Base-by-base conservation (phyloP, 1,140 invertebrate genomes). In the Phocides pigmalion region DNA sequence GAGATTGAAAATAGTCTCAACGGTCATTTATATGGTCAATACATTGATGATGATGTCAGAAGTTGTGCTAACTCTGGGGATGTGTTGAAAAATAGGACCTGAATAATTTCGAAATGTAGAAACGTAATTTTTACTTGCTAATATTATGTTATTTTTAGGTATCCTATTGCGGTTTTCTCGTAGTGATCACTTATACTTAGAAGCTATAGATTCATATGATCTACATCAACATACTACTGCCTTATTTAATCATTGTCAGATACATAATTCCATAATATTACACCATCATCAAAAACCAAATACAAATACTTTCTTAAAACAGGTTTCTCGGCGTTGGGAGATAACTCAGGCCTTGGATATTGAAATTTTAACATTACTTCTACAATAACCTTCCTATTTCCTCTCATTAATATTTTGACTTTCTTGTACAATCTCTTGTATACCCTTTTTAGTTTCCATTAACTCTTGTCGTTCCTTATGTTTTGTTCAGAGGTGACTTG, bases 271-370 rank as follows among this genome's bases (percentile, higher is more conserved):
- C 44, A n/a, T 44, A 47, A 35, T 11, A 49, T 20, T 44, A 37
- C n/a, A 22, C n/a, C 8, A 32, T 49, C 12, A 39, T 61, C 44
- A 61, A 5, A 20, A 49, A 61, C 32, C 0, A 37, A 22, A 61
- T 35, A 59, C 42, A 49, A 28, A 49, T 25, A 28, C n/a, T 64
- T 70, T 66, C 58, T 67, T 49, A 39, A 77, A 74, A 81, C 75
- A 82, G 74, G 72, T 82, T 78, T 81, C 62, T 74, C 64, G 67
- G 74, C 79, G 84, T 83, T 87, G 82, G 82, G 81, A 83, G 71
- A 69, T 72, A 75, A 82, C 72, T 81, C 79, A 78, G 79, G 78
- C 84, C 82, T 84, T 86, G 76, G 82, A 82, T 81, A 70, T 65
- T 69, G 28, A 75, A 74, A 75, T 76, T 76, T 77, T 75, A 70